Percentiles rank a stretch among this genome's conserved stretches.
Conservation (phyloP, 2,797 vertebrate genomes). For the Sus cebifrons region DNA sequence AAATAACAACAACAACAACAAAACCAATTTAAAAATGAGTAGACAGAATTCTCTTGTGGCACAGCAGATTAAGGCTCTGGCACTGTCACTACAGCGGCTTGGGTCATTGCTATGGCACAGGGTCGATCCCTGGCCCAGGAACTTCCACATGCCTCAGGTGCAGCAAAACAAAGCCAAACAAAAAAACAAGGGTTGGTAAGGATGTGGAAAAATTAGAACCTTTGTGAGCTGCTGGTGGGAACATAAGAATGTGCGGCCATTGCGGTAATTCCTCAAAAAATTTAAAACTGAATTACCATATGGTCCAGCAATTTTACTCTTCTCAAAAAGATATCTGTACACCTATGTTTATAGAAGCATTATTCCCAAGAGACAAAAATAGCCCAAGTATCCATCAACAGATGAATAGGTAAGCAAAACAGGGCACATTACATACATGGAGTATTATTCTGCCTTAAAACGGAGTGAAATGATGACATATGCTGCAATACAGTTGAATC, state of each 20-base stretch:
- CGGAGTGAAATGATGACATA: not conserved
- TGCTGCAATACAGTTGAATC: not conserved
- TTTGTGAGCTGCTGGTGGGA: too few relatives aligned
- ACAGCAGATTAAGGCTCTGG: too few relatives aligned
- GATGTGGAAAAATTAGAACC: not conserved
- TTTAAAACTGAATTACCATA: not conserved
- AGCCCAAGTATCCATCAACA: not conserved
- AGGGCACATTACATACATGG: not conserved
- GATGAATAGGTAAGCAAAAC: not conserved
- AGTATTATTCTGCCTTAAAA: not conserved
- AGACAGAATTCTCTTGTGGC: not conserved
- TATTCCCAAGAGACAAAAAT: not conserved
- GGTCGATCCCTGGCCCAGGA: too few relatives aligned
- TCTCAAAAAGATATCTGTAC: not conserved
- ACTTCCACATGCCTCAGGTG: too few relatives aligned
- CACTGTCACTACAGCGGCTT: too few relatives aligned
- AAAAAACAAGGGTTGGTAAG: not conserved
- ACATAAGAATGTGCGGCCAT: not conserved
- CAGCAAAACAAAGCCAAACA: too few relatives aligned
- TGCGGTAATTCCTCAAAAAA: not conserved
- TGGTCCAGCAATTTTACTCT: not conserved
- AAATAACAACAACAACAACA: not conserved
- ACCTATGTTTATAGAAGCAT: not conserved
- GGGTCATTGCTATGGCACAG: too few relatives aligned
- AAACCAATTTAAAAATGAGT: not conserved